Conservation (phyloP, 2,888 invertebrate species). For the Lysandra coridon region DNA sequence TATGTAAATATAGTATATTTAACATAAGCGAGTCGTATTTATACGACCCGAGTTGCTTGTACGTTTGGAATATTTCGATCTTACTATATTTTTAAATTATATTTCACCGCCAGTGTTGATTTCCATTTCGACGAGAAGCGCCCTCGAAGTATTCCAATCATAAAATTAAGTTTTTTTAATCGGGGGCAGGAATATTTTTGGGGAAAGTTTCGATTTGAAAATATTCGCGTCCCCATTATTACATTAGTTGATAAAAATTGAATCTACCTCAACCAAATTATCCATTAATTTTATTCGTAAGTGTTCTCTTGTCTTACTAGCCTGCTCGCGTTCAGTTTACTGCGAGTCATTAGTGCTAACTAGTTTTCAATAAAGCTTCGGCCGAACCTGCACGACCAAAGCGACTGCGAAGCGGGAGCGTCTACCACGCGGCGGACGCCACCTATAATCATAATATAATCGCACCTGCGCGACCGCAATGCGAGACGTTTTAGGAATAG, state of each 20-base stretch:
- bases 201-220: conserved; percentile 27
- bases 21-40: not conserved
- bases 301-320: conserved; percentile 76
- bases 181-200: conserved; percentile 51
- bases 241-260: conserved; percentile 62
- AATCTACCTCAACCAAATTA: conserved; percentile 80
- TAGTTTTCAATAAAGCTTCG: no score
- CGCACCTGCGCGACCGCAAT: no score
- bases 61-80: conserved; percentile 44
- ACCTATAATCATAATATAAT: no score
- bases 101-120: conserved; percentile 9
- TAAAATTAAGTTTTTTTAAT: conserved; percentile 52
- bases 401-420: no score
- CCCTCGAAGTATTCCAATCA: conserved; percentile 52
- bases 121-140: not conserved
- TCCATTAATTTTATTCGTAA: conserved; percentile 76
- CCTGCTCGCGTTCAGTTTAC: not conserved
- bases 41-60: not conserved
- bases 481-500: no score
- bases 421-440: no score
- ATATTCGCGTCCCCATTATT: conserved; percentile 44
- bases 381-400: no score
- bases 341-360: not conserved
- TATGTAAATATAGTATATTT: conserved; percentile 9
- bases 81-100: conserved; percentile 30